Evolutionary conservation across 2,797 vertebrate species (phyloP).

Genomic region (Myripristis murdjan): DNA sequence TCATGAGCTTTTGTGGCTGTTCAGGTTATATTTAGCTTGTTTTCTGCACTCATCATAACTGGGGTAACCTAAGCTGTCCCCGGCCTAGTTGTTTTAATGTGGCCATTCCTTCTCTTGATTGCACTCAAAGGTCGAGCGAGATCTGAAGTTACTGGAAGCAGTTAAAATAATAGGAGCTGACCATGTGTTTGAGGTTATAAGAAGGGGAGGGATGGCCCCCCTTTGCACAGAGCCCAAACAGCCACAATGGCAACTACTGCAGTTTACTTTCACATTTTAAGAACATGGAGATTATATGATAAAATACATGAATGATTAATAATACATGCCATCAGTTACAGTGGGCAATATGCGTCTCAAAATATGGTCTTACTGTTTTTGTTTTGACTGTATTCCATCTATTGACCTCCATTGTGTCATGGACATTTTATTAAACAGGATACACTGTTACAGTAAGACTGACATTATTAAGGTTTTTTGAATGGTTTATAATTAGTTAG

Average conservation of each 20-base stretch:
- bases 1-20: constrained; percentile 26
- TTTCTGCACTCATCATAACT: constrained; percentile 43
- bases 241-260: constrained; percentile 59
- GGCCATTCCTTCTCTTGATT: constrained; percentile 88
- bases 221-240: constrained; percentile 47
- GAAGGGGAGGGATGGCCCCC: constrained; percentile 63
- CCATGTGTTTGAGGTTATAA: constrained; percentile 85
- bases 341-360: not conserved
- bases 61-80: constrained; percentile 75
- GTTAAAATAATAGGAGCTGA: constrained; percentile 92
- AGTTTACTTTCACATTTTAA: constrained; percentile 47
- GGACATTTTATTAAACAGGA: no score
- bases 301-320: not conserved
- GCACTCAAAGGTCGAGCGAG: constrained; percentile 88
- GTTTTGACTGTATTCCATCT: no score
- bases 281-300: constrained; percentile 25
- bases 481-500: no score
- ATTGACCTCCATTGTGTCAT: no score
- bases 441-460: no score
- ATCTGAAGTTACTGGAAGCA: constrained; percentile 94
- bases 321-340: not conserved
- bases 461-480: no score
- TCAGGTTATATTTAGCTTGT: constrained; percentile 35
- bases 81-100: constrained; percentile 65
- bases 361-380: not conserved